A percentile compares a stretch with the other conserved stretches of the same genome.
phyloP scores from a whole-genome alignment of 1,140 invertebrate genomes.

The Trinorchestia longiramus region DNA sequence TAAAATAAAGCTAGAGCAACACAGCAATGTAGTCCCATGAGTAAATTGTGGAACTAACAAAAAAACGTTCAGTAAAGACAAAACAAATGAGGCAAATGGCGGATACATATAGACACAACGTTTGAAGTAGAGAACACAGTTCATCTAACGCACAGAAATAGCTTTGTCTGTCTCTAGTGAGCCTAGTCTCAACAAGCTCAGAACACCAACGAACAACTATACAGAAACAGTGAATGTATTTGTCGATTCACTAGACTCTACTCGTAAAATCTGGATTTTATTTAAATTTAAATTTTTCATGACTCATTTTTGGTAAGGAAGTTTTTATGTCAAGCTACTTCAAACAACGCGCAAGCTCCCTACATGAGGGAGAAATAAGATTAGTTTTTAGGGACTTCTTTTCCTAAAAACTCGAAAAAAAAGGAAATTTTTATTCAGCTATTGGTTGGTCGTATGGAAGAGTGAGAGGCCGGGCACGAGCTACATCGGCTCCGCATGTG shows the following conservation, averaged over 20 bases:
- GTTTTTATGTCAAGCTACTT: neutral
- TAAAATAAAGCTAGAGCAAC: neutral
- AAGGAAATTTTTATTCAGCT: neutral
- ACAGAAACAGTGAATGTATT: neutral
- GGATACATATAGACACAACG: neutral
- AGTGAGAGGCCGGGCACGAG: neutral
- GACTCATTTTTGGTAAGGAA: neutral
- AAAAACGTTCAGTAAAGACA: neutral
- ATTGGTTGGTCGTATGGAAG: neutral
- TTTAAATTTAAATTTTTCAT: neutral
- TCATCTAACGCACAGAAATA: neutral
- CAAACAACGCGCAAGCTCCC: neutral
- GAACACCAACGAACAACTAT: neutral
- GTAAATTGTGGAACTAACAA: neutral
- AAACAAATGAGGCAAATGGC: neutral
- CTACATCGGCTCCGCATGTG: neutral
- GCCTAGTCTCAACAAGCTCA: neutral
- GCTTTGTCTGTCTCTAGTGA: neutral
- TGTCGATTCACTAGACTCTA: neutral
- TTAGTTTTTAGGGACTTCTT: neutral
- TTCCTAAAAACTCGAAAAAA: neutral
- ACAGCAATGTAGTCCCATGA: neutral
- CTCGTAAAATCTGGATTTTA: neutral
- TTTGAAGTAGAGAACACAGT: neutral
- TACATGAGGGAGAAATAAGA: neutral